phyloP scores from a whole-genome alignment of 2,888 invertebrate species.

The Cancer borealis region DNA sequence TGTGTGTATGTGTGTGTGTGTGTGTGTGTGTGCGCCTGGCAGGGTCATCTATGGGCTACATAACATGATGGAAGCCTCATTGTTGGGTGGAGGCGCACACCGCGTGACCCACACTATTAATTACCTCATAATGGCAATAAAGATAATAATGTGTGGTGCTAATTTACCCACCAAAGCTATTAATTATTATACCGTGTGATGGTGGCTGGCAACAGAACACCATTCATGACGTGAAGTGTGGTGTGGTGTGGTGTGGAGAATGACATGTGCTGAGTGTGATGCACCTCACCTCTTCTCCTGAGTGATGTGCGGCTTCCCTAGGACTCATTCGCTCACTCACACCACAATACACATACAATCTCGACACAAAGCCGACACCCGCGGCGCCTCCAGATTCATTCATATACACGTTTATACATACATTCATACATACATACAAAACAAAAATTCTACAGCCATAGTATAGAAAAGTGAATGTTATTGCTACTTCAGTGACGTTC shows the following conservation, averaged over 20 bases:
- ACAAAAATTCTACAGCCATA: not conserved
- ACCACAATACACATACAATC: no score
- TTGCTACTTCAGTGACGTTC: not conserved
- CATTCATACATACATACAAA: no score
- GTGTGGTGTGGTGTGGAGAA: no score
- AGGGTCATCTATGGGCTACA: not conserved
- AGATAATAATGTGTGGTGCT: constrained; percentile 18
- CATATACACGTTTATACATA: no score
- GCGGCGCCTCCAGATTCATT: no score
- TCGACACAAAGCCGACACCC: no score
- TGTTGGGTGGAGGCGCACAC: not conserved
- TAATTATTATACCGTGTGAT: not conserved
- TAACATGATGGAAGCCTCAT: not conserved
- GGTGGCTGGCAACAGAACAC: not conserved
- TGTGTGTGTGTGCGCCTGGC: not conserved
- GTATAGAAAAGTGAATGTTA: not conserved
- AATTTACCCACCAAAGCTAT: not conserved
- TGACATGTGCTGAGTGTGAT: not conserved
- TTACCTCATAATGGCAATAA: not conserved
- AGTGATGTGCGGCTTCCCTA: no score
- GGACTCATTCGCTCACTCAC: no score
- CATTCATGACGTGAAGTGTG: not conserved
- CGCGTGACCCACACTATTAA: not conserved
- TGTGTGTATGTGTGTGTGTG: no score
- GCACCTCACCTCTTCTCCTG: no score